A percentile compares a stretch with the other conserved stretches of the same genome.
phyloP scores from a whole-genome alignment of 2,888 invertebrate genomes.

The Cephus rjabovi region DNA sequence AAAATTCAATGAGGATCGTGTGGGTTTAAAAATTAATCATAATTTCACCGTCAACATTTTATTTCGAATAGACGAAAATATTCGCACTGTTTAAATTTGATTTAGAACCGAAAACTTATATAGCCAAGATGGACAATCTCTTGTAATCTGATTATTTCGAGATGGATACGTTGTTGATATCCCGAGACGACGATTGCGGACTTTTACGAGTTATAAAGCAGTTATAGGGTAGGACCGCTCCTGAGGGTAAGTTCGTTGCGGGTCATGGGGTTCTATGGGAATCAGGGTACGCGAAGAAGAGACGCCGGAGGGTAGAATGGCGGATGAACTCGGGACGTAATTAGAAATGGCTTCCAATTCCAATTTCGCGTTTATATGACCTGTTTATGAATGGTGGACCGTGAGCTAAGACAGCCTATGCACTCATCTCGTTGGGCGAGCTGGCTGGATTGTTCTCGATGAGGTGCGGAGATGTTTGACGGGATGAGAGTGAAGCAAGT shows the following conservation, averaged over 20 bases:
- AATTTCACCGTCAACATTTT: not conserved
- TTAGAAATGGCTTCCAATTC: constrained; percentile 12
- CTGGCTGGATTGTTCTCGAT: not conserved
- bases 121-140: not conserved
- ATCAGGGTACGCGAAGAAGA: not conserved
- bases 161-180: not conserved
- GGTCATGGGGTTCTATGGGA: not conserved
- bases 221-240: constrained; percentile 1
- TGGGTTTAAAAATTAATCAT: not conserved
- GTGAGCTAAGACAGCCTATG: not conserved
- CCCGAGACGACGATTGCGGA: not conserved
- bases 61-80: not conserved
- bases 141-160: not conserved
- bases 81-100: not conserved
- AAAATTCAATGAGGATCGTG: not conserved
- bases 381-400: constrained; percentile 25
- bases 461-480: constrained; percentile 22
- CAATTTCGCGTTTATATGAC: constrained; percentile 19
- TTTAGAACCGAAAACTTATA: not conserved
- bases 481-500: not conserved
- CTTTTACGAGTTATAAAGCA: constrained; percentile 7
- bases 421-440: not conserved
- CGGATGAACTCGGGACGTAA: not conserved
- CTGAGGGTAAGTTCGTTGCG: not conserved
- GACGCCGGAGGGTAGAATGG: not conserved